Base-by-base conservation (phyloP, 2,888 invertebrate species). In the Stenchaetothrips biformis region DNA sequence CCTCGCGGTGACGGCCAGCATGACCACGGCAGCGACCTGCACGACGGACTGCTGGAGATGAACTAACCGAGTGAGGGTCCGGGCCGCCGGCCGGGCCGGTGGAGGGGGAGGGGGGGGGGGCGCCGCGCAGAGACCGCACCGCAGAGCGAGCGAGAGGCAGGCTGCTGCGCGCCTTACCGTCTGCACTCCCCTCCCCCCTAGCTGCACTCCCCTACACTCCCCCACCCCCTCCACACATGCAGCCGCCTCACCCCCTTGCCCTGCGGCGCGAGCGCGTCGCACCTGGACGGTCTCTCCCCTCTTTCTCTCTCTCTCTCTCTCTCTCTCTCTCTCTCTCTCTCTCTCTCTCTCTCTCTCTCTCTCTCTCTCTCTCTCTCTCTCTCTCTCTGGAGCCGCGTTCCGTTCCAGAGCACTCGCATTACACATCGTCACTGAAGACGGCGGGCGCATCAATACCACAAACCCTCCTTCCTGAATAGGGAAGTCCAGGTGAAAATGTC, bases 101-200 rank as follows among this genome's bases (percentile, higher is more conserved):
- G 21, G 67, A 18, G 67, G 67, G n/a, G 6, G 67, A 9, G 67
- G 67, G n/a, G 21, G 37, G 37, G 37, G 4, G 37, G 4, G 37
- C 37, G 37, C 37, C 37, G 37, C 37, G 37, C 1, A 4, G 2
- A 37, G 2, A 4, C 37, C 37, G 37, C 37, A 4, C 37, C 37
- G 37, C 37, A 1, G 37, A 37, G 37, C 37, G 37, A 37, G 37
- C 37, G 37, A 53, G 53, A 53, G 53, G 13, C 4, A 18, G 18
- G 53, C 13, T 13, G 53, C 13, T 18, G 53, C 25, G 67, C 67
- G 67, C 67, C n/a, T 74, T 74, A 74, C 67, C 67, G 67, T 21
- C 67, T 74, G 67, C 25, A 74, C 67, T 74, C 67, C 67, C 67
- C 25, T 25, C 67, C 67, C 67, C 21, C 67, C 67, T 11, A 18